Percentiles rank a stretch among this genome's conserved stretches.
These are phyloP conservation scores for Acanthosepion esculentum DNA, from an alignment of 2,888 invertebrate species.

Conservation along the genomic window DNA sequence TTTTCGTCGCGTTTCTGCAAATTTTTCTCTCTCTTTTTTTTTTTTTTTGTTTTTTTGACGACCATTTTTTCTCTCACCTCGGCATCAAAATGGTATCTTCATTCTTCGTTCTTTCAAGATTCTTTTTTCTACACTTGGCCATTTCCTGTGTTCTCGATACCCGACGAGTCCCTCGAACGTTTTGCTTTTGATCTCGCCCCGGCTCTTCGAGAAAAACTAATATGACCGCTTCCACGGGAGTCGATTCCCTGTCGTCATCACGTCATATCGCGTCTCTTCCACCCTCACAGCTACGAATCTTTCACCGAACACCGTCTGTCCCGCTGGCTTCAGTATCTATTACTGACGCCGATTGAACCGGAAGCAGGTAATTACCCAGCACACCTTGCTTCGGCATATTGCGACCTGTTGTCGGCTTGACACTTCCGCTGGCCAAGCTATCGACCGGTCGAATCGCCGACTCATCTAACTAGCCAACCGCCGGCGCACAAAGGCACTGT, in stretches of 20 bases:
- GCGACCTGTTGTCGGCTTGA: conserved; percentile 17
- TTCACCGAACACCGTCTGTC: too few species aligned
- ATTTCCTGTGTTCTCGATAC: not conserved
- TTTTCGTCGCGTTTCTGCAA: too few species aligned
- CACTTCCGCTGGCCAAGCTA: conserved; percentile 4
- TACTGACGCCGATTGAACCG: conserved; percentile 1
- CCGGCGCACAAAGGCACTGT: not conserved
- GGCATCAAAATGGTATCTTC: not conserved
- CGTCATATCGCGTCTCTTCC: not conserved
- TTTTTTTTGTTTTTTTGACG: too few species aligned
- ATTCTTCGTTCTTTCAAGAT: not conserved
- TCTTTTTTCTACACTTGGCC: not conserved
- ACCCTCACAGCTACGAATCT: not conserved
- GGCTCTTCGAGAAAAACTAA: not conserved
- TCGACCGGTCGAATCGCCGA: not conserved
- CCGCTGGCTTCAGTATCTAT: not conserved
- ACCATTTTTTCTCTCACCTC: not conserved
- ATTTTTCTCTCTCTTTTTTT: too few species aligned
- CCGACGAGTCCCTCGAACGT: not conserved
- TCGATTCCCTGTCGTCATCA: not conserved
- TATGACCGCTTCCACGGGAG: not conserved
- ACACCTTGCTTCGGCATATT: not conserved
- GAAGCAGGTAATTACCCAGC: conserved; percentile 4
- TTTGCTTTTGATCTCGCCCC: not conserved
- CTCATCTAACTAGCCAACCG: not conserved